Base-by-base conservation (phyloP, 2,888 invertebrate genomes). In the Chaetoderma sp. region DNA sequence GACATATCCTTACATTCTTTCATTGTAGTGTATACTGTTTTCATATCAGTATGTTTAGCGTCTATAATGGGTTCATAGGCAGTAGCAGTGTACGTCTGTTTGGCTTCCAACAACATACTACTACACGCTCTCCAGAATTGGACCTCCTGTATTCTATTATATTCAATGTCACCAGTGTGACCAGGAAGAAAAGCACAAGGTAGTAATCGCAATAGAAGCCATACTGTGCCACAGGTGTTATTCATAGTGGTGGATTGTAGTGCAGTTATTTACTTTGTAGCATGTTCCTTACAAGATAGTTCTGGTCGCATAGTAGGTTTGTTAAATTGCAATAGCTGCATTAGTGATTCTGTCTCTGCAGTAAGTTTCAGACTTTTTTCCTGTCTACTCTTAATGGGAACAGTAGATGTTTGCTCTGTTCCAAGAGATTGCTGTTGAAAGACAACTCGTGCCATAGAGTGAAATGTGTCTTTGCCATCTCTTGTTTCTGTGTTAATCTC, bases 51-150 rank as follows among this genome's bases (percentile, higher is more conserved):
- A 30, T 49, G 60, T 33, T 60, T 60, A 21, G 60, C 60, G 23
- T 60, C 52, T 4, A 60, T n/a, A 5, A 60, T 18, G 6, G 49
- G 60, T 32, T 49, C 52, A 52, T 54, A 58, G 6, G 58, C 44
- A 23, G 28, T 25, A 25, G 28, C 44, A 10, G 58, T 58, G 13
- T 23, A 28, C 5, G 45, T 58, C 16, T 6, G 13, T 25, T 23
- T 10, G 23, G 16, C 47, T n/a, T 50, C 58, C 6, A 27, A 10
- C 28, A 58, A 8, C 44, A 8, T 10, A 21, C 10, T 4, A 58
- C 47, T 58, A n/a, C 23, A 44, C 6, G 45, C 58, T 25, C 45
- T 58, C 58, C 58, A 58, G 58, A 58, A 58, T 8, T 44, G 58
- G 6, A 47, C 30, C 5, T 10, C 27, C 23, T 49, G 44, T 21